Conservation (phyloP, 2,797 vertebrate species). For the Aulostomus chinensis region DNA sequence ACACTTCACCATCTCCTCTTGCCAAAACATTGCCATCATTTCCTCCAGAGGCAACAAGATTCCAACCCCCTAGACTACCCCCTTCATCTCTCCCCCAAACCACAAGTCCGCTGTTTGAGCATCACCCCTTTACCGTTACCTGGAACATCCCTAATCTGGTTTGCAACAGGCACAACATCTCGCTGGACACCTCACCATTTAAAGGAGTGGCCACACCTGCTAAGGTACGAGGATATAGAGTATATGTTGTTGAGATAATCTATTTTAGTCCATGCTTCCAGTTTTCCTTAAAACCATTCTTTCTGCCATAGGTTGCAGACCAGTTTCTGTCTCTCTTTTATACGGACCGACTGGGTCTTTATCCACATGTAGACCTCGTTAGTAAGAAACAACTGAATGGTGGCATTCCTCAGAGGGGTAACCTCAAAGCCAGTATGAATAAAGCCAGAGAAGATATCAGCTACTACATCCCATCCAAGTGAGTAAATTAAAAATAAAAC, state of each 20-base stretch:
- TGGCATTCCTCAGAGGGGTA: conserved; percentile 80
- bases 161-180: conserved; percentile 71
- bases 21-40: not conserved
- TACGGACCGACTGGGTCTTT: conserved; percentile 81
- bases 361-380: conserved; percentile 78
- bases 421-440: conserved; percentile 72
- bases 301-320: conserved; percentile 54
- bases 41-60: not conserved
- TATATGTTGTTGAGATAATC: too few species aligned
- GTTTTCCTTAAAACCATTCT: too few species aligned
- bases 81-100: conserved; percentile 38
- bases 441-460: conserved; percentile 79
- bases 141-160: conserved; percentile 85
- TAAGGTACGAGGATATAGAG: conserved; percentile 34
- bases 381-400: conserved; percentile 66
- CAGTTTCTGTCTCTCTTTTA: conserved; percentile 86
- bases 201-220: conserved; percentile 77
- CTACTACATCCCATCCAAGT: conserved; percentile 77
- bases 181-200: conserved; percentile 75
- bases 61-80: too few species aligned
- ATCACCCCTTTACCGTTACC: conserved; percentile 76
- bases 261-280: too few species aligned
- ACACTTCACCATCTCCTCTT: not conserved
- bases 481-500: too few species aligned
- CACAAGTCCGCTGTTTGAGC: conserved; percentile 63